Evolutionary conservation across 2,888 invertebrate genomes (phyloP).

Genomic region (Drosophila subsilvestris): DNA sequence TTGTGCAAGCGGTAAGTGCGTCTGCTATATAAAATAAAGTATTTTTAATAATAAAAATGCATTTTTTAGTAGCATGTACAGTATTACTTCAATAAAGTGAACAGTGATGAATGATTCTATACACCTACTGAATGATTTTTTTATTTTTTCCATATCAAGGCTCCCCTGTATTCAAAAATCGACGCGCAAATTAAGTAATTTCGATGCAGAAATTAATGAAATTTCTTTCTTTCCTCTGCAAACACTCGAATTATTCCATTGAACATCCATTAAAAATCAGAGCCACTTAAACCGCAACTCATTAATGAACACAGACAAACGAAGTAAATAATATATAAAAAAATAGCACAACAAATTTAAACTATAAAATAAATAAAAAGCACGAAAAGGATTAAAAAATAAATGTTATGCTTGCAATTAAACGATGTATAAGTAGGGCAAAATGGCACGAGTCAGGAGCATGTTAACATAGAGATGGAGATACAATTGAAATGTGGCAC

Average conservation of each 20-base stretch:
- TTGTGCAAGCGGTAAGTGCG: not conserved
- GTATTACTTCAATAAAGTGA: not conserved
- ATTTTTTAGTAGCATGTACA: not conserved
- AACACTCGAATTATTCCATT: conserved; percentile 9
- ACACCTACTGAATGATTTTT: not conserved
- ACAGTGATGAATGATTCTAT: too few species aligned
- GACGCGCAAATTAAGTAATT: not conserved
- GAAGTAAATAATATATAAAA: conserved; percentile 32
- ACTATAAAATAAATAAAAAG: not conserved
- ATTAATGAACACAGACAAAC: conserved; percentile 16
- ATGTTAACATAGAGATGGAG: conserved; percentile 58
- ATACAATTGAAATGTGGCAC: conserved; percentile 52
- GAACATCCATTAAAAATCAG: not conserved
- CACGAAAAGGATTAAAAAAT: conserved; percentile 7
- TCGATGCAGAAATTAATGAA: not conserved
- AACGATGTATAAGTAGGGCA: conserved; percentile 47
- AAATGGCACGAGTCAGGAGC: conserved; percentile 53
- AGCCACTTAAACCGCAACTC: conserved; percentile 1
- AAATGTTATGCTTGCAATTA: conserved; percentile 62
- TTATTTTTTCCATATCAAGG: not conserved
- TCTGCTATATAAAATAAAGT: conserved; percentile 2
- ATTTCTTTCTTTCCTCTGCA: not conserved
- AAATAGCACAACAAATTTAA: conserved; percentile 31
- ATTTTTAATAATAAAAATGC: not conserved
- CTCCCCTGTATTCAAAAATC: not conserved